Evolutionary conservation across 2,113 vertebrate species (phyloP).

Genomic region (Triplophysa dalaica): DNA sequence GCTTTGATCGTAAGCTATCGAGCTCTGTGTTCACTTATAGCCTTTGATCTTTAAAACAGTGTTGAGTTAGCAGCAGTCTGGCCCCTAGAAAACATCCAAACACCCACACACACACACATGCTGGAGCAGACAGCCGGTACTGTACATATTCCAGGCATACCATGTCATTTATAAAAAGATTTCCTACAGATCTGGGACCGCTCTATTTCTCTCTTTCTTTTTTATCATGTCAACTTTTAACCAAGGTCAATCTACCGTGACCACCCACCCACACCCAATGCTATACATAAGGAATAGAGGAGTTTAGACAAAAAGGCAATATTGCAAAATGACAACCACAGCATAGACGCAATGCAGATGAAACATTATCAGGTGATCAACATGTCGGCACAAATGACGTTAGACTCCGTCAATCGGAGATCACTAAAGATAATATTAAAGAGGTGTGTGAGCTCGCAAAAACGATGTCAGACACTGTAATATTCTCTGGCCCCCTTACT

Average conservation of each 20-base stretch:
- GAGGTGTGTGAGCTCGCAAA: too few relatives aligned
- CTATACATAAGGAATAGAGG: too few relatives aligned
- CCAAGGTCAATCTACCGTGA: too few relatives aligned
- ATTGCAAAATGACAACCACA: not conserved
- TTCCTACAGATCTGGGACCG: not conserved
- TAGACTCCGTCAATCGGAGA: too few relatives aligned
- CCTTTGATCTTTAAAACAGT: slow-evolving; percentile 40
- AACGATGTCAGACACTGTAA: too few relatives aligned
- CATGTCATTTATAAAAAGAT: slow-evolving; percentile 1
- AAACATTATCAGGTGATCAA: not conserved
- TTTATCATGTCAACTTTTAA: too few relatives aligned
- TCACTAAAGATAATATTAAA: too few relatives aligned
- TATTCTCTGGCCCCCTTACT: too few relatives aligned
- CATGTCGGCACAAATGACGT: too few relatives aligned
- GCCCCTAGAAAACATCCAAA: slow-evolving; percentile 3
- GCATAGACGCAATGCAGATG: not conserved
- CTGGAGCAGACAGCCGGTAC: not conserved
- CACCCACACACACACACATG: slow-evolving; percentile 14
- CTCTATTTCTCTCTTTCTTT: not conserved
- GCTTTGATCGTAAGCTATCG: slow-evolving; percentile 34
- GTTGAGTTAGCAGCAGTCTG: not conserved
- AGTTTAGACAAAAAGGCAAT: too few relatives aligned
- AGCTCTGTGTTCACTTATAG: slow-evolving; percentile 29
- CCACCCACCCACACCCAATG: too few relatives aligned
- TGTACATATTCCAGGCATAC: slow-evolving; percentile 1